phyloP scores from a whole-genome alignment of 2,797 vertebrate species.

The Vespertilio murinus region DNA sequence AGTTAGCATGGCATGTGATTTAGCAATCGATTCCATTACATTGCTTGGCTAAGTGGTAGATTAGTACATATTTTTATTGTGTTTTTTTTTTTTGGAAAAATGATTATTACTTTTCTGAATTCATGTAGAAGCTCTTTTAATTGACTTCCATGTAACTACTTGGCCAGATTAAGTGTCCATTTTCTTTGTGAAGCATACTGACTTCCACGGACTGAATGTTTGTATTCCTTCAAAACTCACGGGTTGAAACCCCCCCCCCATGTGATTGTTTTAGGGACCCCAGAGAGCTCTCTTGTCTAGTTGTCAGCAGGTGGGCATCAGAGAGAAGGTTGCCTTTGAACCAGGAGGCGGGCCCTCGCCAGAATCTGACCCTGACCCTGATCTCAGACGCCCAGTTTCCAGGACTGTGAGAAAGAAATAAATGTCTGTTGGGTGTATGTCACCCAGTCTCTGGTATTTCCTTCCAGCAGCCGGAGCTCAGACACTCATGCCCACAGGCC shows the following conservation, averaged over 20 bases:
- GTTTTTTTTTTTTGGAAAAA: neutral
- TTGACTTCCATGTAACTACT: neutral
- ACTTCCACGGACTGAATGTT: neutral
- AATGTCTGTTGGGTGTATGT: neutral
- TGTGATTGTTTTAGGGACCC: neutral
- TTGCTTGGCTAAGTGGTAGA: neutral
- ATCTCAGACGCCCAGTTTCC: neutral
- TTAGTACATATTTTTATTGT: neutral
- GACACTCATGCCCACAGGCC: neutral
- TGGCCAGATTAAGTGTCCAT: neutral
- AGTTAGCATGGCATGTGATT: neutral
- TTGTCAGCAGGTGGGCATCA: neutral
- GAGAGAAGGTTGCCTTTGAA: neutral
- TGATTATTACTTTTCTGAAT: neutral
- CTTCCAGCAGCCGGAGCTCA: neutral
- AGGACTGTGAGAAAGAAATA: neutral
- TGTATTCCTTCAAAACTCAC: neutral
- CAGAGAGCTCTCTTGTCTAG: neutral
- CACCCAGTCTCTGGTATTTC: neutral
- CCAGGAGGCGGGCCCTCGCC: neutral
- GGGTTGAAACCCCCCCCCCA: neutral
- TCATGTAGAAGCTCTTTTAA: neutral
- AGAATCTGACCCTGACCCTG: neutral
- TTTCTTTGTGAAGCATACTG: neutral
- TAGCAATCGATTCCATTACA: neutral